Evolutionary conservation across 2,797 vertebrate genomes (phyloP).

Genomic region (Tinamus major): DNA sequence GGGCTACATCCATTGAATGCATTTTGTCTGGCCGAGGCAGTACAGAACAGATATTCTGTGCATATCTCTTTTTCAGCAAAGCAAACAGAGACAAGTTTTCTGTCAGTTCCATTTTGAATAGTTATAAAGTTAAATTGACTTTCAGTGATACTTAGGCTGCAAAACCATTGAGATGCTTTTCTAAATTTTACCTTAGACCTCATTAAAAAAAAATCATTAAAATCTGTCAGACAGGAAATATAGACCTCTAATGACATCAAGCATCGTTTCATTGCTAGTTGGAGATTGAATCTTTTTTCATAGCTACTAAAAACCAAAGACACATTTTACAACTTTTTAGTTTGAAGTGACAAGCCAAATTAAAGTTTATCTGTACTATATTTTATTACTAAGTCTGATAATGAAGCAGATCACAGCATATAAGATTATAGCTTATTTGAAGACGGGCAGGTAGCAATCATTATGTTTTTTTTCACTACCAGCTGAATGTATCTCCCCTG

Average conservation of each 20-base stretch:
- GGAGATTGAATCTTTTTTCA: conserved; percentile 13
- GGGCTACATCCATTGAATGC: background rate
- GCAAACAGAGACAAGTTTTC: background rate
- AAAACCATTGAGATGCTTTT: background rate
- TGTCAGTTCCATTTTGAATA: background rate
- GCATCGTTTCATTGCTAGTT: conserved; percentile 8
- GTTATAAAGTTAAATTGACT: conserved; percentile 1
- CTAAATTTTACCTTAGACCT: conserved; percentile 15
- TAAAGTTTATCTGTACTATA: conserved; percentile 43
- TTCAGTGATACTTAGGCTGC: background rate
- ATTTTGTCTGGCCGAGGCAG: background rate
- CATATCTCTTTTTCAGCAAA: background rate
- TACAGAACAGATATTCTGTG: background rate
- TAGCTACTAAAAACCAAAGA: conserved; percentile 55
- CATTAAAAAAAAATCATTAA: conserved; percentile 13
- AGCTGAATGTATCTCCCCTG: background rate
- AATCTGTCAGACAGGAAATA: conserved; percentile 41
- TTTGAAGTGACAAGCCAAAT: conserved; percentile 38
- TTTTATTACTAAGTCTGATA: conserved; percentile 13
- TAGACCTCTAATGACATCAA: conserved; percentile 33
- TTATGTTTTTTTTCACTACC: background rate
- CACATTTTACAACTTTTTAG: conserved; percentile 51
- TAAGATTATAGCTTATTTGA: background rate
- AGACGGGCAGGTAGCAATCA: background rate
- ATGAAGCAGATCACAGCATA: background rate